Evolutionary conservation across 2,888 invertebrate genomes (phyloP), one percentile per base, ranked within the genome.

Genomic region (Trimorus sp.): DNA sequence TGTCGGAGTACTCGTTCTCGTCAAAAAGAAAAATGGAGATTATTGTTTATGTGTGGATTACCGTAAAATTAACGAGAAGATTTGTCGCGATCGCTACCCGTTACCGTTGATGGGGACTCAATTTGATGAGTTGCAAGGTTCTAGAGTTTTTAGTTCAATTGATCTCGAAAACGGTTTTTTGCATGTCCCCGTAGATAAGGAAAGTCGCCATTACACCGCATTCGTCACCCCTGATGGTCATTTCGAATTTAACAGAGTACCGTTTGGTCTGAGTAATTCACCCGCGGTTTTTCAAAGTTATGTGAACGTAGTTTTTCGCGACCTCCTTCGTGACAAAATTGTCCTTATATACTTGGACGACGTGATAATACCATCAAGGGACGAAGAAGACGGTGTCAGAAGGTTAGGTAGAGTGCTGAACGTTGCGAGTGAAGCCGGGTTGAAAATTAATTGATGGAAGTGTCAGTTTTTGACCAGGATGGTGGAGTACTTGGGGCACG

Each of bases 1-100:
- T 58, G 11, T 90, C 90, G 0, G 89, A 89, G 12, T 91, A 87
- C 66, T 89, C 88, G 53, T 53, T 15, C 11, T 56, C 5, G 36
- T 56, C 11, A 26, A 16, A 12, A 48, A 48, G 14, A 65, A 53
- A 37, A 37, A 56, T 56, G 54, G 54, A 2, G 12, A 36, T 11
- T 37, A 36, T 9, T 1, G 54, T 4, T 56, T 56, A 12, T 56
- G 54, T 56, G 54, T 56, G 11, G 54, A 56, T 36, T 56, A 56
- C 12, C 26, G 54, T 9, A 26, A 12, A 37, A 11, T 56, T 6
- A 56, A 56, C 89, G 87, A 75, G 82, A 86, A 14, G 85, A 85
- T 7, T 60, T 70, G 65, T 14, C 73, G 88, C 58, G 65, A 88
- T 8, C 92, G 91, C 78, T 85, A 79, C 60, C 86, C 87, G 0